Conservation (phyloP, 37 sponge, comb jelly and placozoan species). For the Bolinopsis microptera region DNA sequence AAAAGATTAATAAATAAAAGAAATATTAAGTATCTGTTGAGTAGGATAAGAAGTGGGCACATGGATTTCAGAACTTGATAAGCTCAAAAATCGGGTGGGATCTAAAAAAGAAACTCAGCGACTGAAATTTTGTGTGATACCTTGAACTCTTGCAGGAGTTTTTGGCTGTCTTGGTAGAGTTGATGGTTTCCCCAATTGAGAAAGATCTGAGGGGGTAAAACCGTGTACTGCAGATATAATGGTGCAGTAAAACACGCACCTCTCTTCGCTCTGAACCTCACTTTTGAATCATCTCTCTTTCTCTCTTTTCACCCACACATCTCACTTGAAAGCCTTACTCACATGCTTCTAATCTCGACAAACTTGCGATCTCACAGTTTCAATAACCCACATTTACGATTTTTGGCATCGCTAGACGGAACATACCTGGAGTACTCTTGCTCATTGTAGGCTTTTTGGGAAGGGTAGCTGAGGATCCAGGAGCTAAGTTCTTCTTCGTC, state of each 20-base stretch:
- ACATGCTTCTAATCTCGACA: neutral
- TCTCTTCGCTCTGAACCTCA: neutral
- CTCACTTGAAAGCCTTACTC: neutral
- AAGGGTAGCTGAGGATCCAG: slow-evolving; percentile 45
- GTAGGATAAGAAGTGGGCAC: too few relatives aligned
- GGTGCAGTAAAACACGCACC: neutral
- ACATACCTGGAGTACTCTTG: slow-evolving; percentile 49
- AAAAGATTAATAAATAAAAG: neutral
- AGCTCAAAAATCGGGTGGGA: too few relatives aligned
- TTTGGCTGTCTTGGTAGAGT: slow-evolving; percentile 24
- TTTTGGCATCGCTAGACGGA: neutral
- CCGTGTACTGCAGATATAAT: neutral
- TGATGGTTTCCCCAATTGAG: slow-evolving; percentile 7
- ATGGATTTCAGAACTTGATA: too few relatives aligned
- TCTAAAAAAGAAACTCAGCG: neutral
- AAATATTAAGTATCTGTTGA: neutral
- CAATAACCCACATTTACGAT: neutral
- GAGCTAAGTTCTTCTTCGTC: neutral
- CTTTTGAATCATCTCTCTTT: neutral
- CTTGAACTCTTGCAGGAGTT: slow-evolving; percentile 49
- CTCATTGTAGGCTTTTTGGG: slow-evolving; percentile 33
- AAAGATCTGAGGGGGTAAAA: slow-evolving; percentile 28
- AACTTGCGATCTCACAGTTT: neutral
- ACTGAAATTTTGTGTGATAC: neutral
- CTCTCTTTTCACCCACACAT: neutral